Evolutionary conservation across 2,888 invertebrate genomes (phyloP), one percentile per base, ranked within the genome.

Genomic region (Cosmorhoe ocellata): DNA sequence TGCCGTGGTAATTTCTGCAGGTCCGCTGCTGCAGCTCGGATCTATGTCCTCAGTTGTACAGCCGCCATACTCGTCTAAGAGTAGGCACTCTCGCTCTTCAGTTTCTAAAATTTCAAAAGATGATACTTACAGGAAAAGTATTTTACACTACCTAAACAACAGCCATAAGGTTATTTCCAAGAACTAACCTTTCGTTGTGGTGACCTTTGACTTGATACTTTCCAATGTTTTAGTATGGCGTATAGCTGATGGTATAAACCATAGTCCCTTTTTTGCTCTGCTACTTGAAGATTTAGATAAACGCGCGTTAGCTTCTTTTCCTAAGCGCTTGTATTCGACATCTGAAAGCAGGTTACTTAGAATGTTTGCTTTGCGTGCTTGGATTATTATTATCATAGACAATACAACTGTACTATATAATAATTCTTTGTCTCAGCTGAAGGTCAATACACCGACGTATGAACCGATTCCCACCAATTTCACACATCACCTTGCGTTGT

Each of bases 31-130:
- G 48, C 80, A 74, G 42, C 83, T 81, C 41, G 79, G 84, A 27
- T 85, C 84, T 4, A 73, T 59, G 7, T 88, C 89, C 54, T 88
- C 88, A 5, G 69, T 67, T 26, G 79, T 68, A 71, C 87, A 78
- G 27, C 88, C 86, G 4, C 80, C 81, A 59, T 92, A 92, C 56
- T 92, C 92, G 49, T 92, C 92, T 10, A 93, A 78, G 0, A 93
- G 79, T 12, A 93, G 80, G 59, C 91, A 92, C 69, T 93, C 93
- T 11, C 92, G 84, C 66, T 93, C 93, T 67, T 91, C 92, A 9
- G 87, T 87, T 66, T 83, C 86, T 82, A 33, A 3, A 42, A 69
- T 24, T 24, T 24, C 24, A 4, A 24, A 18, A 2, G 1, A 24
- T 24, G 5, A 7, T 24, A n/a, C n/a, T n/a, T n/a, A n/a, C n/a